Conservation (phyloP, 1,140 invertebrate species). For the Drosophila obscura region DNA sequence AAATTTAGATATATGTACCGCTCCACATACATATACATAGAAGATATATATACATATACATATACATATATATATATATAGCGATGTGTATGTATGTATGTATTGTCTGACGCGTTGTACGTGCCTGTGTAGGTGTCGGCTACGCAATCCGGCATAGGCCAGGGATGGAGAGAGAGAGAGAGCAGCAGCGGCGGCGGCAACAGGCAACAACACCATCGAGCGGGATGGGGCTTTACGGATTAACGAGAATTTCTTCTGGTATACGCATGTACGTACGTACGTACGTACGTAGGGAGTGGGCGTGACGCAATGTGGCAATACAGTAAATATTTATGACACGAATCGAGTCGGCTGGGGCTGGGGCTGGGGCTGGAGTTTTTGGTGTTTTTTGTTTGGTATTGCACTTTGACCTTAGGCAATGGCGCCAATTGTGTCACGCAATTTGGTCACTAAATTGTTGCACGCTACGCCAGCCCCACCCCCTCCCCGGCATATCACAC, state of each 20-base stretch:
- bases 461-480: slow-evolving; percentile 7
- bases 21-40: no score
- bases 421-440: slow-evolving; percentile 45
- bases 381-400: slow-evolving; percentile 19
- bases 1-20: slow-evolving; percentile 45
- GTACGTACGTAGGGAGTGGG: no score
- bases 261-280: no score
- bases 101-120: not conserved
- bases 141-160: not conserved
- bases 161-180: not conserved
- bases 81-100: not conserved
- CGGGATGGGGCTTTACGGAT: no score
- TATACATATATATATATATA: slow-evolving; percentile 1
- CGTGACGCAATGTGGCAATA: not conserved
- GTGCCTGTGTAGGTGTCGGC: no score
- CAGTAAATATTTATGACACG: slow-evolving; percentile 39
- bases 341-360: not conserved
- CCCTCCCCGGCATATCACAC: not conserved
- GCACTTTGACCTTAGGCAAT: slow-evolving; percentile 59
- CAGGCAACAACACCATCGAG: not conserved
- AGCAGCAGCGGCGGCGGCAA: slow-evolving; percentile 4
- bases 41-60: not conserved
- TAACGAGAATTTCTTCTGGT: no score
- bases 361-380: not conserved
- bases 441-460: slow-evolving; percentile 39